Evolutionary conservation across 2,888 invertebrate species (phyloP).

Genomic region (Torymus tubicola): DNA sequence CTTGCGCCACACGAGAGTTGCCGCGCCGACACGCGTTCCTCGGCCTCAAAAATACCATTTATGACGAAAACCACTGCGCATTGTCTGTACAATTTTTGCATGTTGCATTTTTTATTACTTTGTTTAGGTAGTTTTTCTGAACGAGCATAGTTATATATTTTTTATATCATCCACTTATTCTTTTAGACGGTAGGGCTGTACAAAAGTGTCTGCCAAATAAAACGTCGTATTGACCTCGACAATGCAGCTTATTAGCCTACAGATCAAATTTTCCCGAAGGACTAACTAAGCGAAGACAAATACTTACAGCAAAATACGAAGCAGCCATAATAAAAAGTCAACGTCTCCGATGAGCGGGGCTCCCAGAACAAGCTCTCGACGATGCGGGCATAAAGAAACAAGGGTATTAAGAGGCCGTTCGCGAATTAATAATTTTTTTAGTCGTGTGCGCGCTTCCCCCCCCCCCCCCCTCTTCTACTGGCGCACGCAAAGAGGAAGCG

Average conservation of each 20-base stretch:
- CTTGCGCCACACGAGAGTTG: slow-evolving; percentile 57
- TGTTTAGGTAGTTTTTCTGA: no score
- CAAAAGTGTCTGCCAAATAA: background rate
- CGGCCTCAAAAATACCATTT: slow-evolving; percentile 53
- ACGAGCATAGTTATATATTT: no score
- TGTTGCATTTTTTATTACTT: no score
- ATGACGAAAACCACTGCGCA: background rate
- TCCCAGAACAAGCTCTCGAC: slow-evolving; percentile 16
- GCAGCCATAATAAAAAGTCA: background rate
- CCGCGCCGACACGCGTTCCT: slow-evolving; percentile 56
- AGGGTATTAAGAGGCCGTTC: slow-evolving; percentile 46
- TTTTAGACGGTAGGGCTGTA: no score
- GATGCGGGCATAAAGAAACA: slow-evolving; percentile 34
- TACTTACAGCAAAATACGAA: background rate
- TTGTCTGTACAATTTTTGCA: no score
- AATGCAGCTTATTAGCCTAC: slow-evolving; percentile 44
- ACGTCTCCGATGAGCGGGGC: no score
- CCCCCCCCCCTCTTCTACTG: background rate
- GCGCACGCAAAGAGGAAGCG: background rate
- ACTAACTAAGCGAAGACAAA: slow-evolving; percentile 19
- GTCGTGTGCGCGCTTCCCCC: background rate
- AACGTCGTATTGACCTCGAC: slow-evolving; percentile 5
- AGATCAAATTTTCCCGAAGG: slow-evolving; percentile 42
- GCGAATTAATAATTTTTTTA: slow-evolving; percentile 56
- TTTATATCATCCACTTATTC: no score